Evolutionary conservation across 2,888 invertebrate genomes (phyloP).

Genomic region (Spatulosminthurus flaviceps): DNA sequence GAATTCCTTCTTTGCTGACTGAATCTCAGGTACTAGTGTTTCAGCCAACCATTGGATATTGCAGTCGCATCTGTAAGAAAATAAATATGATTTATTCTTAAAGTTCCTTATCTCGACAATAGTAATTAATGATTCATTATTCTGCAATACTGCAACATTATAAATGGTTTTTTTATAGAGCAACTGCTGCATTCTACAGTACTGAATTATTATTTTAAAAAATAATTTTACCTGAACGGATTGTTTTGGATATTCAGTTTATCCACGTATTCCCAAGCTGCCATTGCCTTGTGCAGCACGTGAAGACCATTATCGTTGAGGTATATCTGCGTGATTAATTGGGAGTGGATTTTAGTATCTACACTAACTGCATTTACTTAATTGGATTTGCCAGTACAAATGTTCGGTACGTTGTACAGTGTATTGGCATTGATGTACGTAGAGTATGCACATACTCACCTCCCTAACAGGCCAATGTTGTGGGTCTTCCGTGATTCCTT

Average conservation of each 20-base stretch:
- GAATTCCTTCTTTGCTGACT: constrained; percentile 15
- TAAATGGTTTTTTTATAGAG: too few relatives aligned
- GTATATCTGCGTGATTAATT: constrained; percentile 72
- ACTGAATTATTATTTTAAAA: constrained; percentile 2
- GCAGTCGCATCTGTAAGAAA: constrained; percentile 57
- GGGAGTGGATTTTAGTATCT: too few relatives aligned
- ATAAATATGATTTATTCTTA: constrained; percentile 26
- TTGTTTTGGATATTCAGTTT: constrained; percentile 77
- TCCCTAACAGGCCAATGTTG: constrained; percentile 56
- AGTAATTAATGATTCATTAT: too few relatives aligned
- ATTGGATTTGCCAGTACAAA: too few relatives aligned
- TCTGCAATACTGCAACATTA: too few relatives aligned
- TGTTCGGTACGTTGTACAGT: too few relatives aligned
- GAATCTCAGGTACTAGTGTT: constrained; percentile 54
- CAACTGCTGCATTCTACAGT: too few relatives aligned
- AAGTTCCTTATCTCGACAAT: too few relatives aligned
- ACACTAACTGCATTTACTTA: too few relatives aligned
- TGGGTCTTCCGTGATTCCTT: constrained; percentile 54
- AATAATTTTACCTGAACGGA: constrained; percentile 68
- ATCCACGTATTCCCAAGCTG: constrained; percentile 77
- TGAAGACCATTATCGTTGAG: constrained; percentile 78
- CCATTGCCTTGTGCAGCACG: constrained; percentile 72
- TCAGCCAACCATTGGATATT: constrained; percentile 59
- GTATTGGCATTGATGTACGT: too few relatives aligned
- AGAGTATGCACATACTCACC: too few relatives aligned